These are phyloP conservation scores for Chaenogobius annularis DNA, from an alignment of 2,113 vertebrate species.

Conservation along the genomic window DNA sequence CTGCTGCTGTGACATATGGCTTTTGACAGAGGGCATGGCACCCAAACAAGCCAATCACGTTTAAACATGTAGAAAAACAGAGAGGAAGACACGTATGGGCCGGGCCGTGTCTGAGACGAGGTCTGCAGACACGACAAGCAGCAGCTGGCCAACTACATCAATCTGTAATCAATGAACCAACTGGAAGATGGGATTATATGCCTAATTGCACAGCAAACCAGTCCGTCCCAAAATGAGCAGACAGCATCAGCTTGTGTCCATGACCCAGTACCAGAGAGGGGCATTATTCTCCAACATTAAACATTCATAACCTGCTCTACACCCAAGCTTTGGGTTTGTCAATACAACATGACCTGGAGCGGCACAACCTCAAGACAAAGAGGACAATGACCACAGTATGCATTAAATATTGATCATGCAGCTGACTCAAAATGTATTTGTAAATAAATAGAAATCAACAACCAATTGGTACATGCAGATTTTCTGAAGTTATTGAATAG, in stretches of 20 bases:
- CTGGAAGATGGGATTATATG: slow-evolving; percentile 77
- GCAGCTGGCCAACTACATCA: slow-evolving; percentile 78
- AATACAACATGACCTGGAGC: slow-evolving; percentile 28
- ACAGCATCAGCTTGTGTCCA: slow-evolving; percentile 74
- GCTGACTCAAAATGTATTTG: background rate
- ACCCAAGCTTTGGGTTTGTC: slow-evolving; percentile 50
- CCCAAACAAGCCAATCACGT: slow-evolving; percentile 66
- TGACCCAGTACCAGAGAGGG: slow-evolving; percentile 65
- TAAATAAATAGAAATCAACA: too few relatives aligned
- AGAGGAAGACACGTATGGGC: slow-evolving; percentile 49
- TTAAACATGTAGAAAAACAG: slow-evolving; percentile 28
- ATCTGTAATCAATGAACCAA: slow-evolving; percentile 82
- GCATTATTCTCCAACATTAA: slow-evolving; percentile 69
- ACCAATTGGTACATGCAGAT: too few relatives aligned
- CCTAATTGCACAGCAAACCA: slow-evolving; percentile 79
- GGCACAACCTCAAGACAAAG: slow-evolving; percentile 26
- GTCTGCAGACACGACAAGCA: slow-evolving; percentile 70
- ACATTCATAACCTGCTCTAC: slow-evolving; percentile 67
- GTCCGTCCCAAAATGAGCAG: slow-evolving; percentile 70
- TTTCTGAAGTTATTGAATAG: too few relatives aligned
- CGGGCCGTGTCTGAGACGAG: slow-evolving; percentile 58
- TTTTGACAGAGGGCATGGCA: slow-evolving; percentile 59
- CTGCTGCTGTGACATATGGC: slow-evolving; percentile 73
- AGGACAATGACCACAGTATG: background rate
- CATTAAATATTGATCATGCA: background rate